Evolutionary conservation across 2,888 invertebrate genomes (phyloP), one percentile per base, ranked within the genome.

Genomic region (Rhamphomyia laevipes): DNA sequence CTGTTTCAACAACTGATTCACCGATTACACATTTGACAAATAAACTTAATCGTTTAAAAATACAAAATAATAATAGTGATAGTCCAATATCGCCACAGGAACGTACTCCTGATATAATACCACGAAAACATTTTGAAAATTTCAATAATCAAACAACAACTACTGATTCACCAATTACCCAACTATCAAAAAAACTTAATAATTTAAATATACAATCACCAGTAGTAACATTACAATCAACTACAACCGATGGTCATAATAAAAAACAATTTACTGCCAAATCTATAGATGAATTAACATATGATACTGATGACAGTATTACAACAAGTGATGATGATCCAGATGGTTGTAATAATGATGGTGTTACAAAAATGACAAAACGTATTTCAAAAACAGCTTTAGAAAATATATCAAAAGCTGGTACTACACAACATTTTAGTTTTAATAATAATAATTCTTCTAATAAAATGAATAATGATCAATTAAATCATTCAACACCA

Each of bases 401-500:
- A 46, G 81, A 81, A 62, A 77, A 80, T 58, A 83, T 84, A 59
- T 75, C 81, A 31, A 80, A 78, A 64, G 82, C 81, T 50, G 81
- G 83, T n/a, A 75, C 74, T 48, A 77, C 79, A 16, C 73, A 81
- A 58, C 77, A 81, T 52, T 84, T 63, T 60, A 53, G 59, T 54
- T 64, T 63, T 53, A 58, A 55, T 48, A 51, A 48, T 18, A 48
- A 49, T 23, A 57, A 46, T 15, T 46, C 27, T 9, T 16, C 15
- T 23, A n/a, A 11, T 3, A 35, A 15, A 31, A 15, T 30, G 9
- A 12, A 12, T 13, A 31, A 16, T 35, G 38, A 61, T 61, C 53
- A 46, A 12, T 48, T 43, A 37, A 49, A 46, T 13, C 51, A 43
- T 27, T 40, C 47, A 35, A 49, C 52, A 33, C 27, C 42, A 12